Evolutionary conservation across 64 coral and sea anemone genomes (phyloP), one percentile per base, ranked within the genome.

Genomic region (Anthopleura sola): DNA sequence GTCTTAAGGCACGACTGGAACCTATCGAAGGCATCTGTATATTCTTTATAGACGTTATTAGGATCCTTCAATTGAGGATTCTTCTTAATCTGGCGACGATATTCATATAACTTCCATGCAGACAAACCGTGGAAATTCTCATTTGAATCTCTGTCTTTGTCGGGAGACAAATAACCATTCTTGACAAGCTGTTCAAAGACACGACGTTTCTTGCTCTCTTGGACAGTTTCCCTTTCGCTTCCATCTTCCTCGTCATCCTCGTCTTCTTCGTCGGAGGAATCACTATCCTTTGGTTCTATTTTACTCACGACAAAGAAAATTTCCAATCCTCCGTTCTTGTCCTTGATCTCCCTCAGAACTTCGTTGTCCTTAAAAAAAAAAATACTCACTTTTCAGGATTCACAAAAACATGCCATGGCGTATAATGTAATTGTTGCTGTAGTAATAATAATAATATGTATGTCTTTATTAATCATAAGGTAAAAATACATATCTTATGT

Each of bases 241-340:
- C 2, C 31, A 12, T 81, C 36, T 29, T 86, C 34, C 15, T 91
- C 89, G 32, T 86, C 89, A 24, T 91, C 89, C 7, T 92, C 84
- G 9, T 83, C 82, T 17, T 92, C 90, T 46, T 92, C 89, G 24
- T 91, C 89, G 53, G 89, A 91, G 36, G 83, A 86, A 55, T 83
- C 82, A 17, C 29, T 71, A 23, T 31, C 55, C 34, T 31, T 11
- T 83, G 82, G 82, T 37, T 83, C 82, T 20, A 86, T 75, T 60
- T 91, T 91, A 36, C 89, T 91, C 2, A 91, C 89, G 8, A 86
- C 84, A 60, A 86, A 91, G 83, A 91, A 91, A 32, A 91, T 91
- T 36, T 57, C 55, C 84, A 91, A 69, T 29, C 64, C 74, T 7
- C 51, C 24, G 5, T 50, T 34, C 78, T 21, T 31, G n/a, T 79